Conservation (phyloP, 2,113 vertebrate species). For the Cyprinus carpio region DNA sequence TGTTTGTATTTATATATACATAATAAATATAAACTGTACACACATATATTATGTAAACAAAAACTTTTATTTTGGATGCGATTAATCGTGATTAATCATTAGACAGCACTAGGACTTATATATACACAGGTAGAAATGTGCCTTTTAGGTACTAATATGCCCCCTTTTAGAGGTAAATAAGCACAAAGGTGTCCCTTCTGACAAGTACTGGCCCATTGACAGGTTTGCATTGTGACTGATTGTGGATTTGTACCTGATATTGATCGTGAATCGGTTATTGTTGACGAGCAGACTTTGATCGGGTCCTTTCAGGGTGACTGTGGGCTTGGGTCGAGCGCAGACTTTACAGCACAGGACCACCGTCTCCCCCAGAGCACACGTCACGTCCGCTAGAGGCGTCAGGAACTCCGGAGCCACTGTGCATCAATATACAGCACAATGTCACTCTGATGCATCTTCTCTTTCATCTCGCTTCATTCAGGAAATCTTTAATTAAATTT, state of each 20-base stretch:
- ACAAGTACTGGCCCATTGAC: background rate
- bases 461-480: background rate
- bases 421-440: background rate
- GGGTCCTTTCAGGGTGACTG: slow-evolving; percentile 88
- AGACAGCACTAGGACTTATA: too few species aligned
- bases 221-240: background rate
- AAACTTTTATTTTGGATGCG: too few species aligned
- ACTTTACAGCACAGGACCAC: slow-evolving; percentile 94
- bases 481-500: background rate
- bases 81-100: too few species aligned
- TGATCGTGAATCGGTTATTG: slow-evolving; percentile 82
- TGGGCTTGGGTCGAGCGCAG: slow-evolving; percentile 92
- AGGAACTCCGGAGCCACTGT: slow-evolving; percentile 97
- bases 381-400: slow-evolving; percentile 87
- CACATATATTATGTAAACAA: too few species aligned
- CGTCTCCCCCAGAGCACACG: slow-evolving; percentile 92
- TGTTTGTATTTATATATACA: too few species aligned
- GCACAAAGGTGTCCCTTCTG: too few species aligned
- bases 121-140: too few species aligned
- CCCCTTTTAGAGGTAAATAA: background rate
- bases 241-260: slow-evolving; percentile 71
- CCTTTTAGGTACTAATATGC: background rate
- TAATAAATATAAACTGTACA: too few species aligned
- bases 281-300: slow-evolving; percentile 90
- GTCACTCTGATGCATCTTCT: background rate